Percentiles rank a stretch among this genome's conserved stretches.
Conservation (phyloP, 2,888 invertebrate species). For the Acronicta psi region DNA sequence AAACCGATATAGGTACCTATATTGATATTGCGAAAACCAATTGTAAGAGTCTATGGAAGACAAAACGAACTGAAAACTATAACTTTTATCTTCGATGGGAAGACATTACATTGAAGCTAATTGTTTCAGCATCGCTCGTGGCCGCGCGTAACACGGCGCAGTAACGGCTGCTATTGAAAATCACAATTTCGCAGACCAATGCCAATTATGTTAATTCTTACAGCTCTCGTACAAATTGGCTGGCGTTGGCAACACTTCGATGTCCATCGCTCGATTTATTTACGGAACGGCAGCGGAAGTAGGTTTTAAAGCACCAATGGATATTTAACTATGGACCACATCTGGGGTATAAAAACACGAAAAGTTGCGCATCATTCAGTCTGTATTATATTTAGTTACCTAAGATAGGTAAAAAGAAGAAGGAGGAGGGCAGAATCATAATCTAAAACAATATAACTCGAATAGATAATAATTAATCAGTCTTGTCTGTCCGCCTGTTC, state of each 20-base stretch:
- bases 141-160: background rate
- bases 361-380: no score
- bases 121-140: slow-evolving; percentile 7
- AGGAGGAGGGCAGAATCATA: no score
- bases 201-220: slow-evolving; percentile 33
- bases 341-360: no score
- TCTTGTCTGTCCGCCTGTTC: no score
- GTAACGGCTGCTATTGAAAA: slow-evolving; percentile 21
- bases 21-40: no score
- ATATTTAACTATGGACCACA: slow-evolving; percentile 1
- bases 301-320: slow-evolving; percentile 20
- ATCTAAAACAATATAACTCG: no score
- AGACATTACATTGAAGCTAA: slow-evolving; percentile 2
- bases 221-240: slow-evolving; percentile 28
- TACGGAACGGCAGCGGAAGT: slow-evolving; percentile 9
- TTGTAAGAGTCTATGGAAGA: no score
- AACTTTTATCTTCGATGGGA: background rate
- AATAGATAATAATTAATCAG: no score
- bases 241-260: slow-evolving; percentile 18
- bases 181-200: slow-evolving; percentile 28
- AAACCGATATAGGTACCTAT: no score
- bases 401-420: no score
- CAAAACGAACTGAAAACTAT: no score
- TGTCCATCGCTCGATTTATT: slow-evolving; percentile 28
- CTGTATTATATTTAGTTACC: no score